Conservation (phyloP, 2,888 invertebrate genomes). For the Scrobipalpa costella region DNA sequence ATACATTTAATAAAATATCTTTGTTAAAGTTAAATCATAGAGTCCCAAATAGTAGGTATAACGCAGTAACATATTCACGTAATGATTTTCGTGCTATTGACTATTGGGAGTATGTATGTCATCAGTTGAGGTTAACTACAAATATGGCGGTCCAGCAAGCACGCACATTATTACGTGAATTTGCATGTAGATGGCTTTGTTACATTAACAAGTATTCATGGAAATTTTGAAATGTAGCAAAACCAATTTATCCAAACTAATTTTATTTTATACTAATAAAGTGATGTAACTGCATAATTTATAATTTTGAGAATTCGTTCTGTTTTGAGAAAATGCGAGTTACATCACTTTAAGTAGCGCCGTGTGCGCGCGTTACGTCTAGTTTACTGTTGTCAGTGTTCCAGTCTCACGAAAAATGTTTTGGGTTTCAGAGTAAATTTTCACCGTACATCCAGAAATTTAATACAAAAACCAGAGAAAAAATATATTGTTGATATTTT, state of each 20-base stretch:
- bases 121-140: constrained; percentile 12
- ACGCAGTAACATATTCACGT: neutral
- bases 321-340: neutral
- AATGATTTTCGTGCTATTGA: neutral
- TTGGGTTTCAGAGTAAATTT: constrained; percentile 30
- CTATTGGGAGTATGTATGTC: neutral
- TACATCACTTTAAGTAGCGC: constrained; percentile 50
- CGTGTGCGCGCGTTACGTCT: constrained; percentile 66
- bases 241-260: neutral
- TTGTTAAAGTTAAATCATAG: neutral
- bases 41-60: neutral
- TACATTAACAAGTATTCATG: neutral
- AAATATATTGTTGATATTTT: neutral
- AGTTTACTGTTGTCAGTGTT: constrained; percentile 71
- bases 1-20: neutral
- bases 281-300: constrained; percentile 17
- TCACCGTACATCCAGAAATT: constrained; percentile 30
- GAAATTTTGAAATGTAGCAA: neutral
- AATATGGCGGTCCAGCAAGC: constrained; percentile 7
- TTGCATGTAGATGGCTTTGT: neutral
- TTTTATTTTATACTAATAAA: constrained; percentile 11
- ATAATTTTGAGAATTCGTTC: neutral
- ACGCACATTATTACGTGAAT: neutral
- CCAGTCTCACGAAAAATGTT: constrained; percentile 47
- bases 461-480: constrained; percentile 12